Conservation (phyloP, 2,888 invertebrate genomes). For the Zaprionus obscuricornis region DNA sequence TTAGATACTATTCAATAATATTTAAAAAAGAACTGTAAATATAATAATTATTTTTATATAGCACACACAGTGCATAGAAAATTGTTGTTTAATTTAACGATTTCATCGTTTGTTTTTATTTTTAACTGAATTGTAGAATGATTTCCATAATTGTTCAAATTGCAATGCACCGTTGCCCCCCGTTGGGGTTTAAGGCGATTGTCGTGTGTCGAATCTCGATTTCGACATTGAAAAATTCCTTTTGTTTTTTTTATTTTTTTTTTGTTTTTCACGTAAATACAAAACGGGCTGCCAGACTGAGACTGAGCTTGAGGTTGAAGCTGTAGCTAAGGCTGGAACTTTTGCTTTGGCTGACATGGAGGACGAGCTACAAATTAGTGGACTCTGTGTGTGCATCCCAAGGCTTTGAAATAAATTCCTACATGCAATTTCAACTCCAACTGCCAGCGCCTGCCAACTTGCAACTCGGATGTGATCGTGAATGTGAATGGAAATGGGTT, state of each 20-base stretch:
- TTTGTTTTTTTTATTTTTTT: conserved; percentile 32
- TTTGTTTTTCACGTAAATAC: conserved; percentile 12
- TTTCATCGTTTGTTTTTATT: not conserved
- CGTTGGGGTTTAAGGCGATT: conserved; percentile 10
- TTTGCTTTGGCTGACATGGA: conserved; percentile 37
- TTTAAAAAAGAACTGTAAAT: no score
- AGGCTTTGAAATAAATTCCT: conserved; percentile 70
- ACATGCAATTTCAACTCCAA: conserved; percentile 61
- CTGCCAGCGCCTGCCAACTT: conserved; percentile 26
- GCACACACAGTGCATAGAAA: no score
- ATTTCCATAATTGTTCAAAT: conserved; percentile 75
- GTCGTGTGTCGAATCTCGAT: conserved; percentile 38
- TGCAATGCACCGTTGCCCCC: conserved; percentile 22
- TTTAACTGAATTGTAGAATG: conserved; percentile 12
- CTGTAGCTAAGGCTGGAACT: conserved; percentile 24
- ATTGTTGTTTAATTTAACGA: not conserved
- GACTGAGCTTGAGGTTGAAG: not conserved
- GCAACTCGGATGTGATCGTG: conserved; percentile 39
- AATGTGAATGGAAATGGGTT: conserved; percentile 35
- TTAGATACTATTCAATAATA: no score
- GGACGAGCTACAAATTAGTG: conserved; percentile 64
- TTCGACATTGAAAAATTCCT: no score
- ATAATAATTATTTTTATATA: no score
- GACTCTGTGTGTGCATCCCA: conserved; percentile 33
- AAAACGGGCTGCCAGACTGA: not conserved